Evolutionary conservation across 2,113 vertebrate genomes (phyloP).

Genomic region (Crypturellus undulatus): DNA sequence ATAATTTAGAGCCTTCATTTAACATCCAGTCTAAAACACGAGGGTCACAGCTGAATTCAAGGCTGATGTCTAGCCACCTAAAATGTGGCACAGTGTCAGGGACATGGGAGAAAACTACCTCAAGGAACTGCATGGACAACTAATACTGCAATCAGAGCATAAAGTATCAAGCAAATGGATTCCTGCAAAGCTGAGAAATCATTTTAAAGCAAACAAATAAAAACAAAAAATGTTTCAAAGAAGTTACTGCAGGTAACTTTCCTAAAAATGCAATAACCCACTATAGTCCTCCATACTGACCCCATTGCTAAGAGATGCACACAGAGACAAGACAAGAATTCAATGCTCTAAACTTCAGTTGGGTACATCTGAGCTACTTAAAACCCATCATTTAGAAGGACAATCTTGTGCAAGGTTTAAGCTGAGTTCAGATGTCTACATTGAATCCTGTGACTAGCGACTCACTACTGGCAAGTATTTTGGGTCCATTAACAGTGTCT

Average conservation of each 20-base stretch:
- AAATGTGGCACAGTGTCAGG: not conserved
- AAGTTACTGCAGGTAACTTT: not conserved
- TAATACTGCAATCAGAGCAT: not conserved
- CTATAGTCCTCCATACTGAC: not conserved
- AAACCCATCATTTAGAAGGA: not conserved
- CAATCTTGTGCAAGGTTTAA: not conserved
- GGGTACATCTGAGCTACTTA: not conserved
- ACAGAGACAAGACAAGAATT: not conserved
- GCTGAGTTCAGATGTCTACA: fast-evolving
- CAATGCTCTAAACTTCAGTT: not conserved
- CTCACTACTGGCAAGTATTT: fast-evolving
- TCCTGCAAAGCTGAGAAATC: not conserved
- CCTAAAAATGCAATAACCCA: not conserved
- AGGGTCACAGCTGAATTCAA: fast-evolving
- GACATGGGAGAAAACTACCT: not conserved
- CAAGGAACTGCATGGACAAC: not conserved
- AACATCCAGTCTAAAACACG: not conserved
- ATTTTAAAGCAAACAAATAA: not conserved
- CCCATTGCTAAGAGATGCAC: not conserved
- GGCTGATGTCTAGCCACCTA: not conserved
- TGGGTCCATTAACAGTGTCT: not conserved
- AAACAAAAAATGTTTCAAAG: not conserved
- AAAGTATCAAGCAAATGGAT: not conserved
- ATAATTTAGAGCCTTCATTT: not conserved
- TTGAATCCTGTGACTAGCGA: not conserved